Conservation (phyloP, 2,797 vertebrate genomes). For the Lithobates sylvaticus region DNA sequence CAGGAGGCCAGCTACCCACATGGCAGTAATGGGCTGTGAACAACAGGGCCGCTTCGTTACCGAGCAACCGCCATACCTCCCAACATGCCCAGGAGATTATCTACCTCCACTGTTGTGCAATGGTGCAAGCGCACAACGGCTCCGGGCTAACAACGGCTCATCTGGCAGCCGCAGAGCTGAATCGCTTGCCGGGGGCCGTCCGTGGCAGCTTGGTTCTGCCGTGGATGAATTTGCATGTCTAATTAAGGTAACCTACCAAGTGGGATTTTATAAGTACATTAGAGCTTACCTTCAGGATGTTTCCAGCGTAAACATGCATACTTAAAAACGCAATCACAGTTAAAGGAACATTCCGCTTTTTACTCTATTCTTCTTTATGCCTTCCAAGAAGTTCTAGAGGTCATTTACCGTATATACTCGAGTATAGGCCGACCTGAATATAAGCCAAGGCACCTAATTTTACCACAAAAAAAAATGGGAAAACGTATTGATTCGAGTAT, state of each 20-base stretch:
- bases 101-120: constrained; percentile 9
- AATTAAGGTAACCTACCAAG: constrained; percentile 16
- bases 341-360: background rate
- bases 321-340: background rate
- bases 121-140: constrained; percentile 14
- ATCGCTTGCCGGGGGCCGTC: background rate
- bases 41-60: constrained; percentile 23
- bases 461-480: no score
- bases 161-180: background rate
- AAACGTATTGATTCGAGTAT: no score
- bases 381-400: background rate
- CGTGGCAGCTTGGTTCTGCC: background rate
- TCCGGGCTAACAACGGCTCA: background rate
- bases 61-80: constrained; percentile 4
- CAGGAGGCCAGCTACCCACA: background rate
- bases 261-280: background rate
- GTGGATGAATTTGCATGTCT: constrained; percentile 27
- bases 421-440: no score
- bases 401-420: no score
- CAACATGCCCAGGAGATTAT: constrained; percentile 21
- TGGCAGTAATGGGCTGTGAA: constrained; percentile 24
- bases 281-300: background rate
- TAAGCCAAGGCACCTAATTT: no score
- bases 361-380: background rate
- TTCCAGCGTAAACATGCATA: background rate